Evolutionary conservation across 2,888 invertebrate species (phyloP).

Genomic region (Helobdella robusta): DNA sequence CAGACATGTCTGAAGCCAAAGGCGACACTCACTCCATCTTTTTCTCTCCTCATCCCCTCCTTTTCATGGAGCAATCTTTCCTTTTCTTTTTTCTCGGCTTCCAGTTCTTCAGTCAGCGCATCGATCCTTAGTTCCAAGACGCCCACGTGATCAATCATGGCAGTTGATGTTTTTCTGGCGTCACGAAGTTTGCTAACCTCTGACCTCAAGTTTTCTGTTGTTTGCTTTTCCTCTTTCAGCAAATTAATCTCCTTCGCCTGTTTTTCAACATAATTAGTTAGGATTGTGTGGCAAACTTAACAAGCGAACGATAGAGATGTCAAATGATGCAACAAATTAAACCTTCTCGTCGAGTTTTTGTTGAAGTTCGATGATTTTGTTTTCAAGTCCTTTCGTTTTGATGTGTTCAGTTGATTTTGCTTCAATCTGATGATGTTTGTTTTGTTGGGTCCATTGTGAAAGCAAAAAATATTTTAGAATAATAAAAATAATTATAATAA

Average conservation of each 20-base stretch:
- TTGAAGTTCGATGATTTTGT: slow-evolving; percentile 92
- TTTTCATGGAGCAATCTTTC: slow-evolving; percentile 51
- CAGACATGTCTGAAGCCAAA: too few relatives aligned
- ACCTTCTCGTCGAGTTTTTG: slow-evolving; percentile 74
- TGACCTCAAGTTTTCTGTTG: slow-evolving; percentile 38
- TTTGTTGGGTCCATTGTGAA: too few relatives aligned
- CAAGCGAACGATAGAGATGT: not conserved
- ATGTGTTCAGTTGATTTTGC: slow-evolving; percentile 89
- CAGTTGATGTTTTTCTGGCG: slow-evolving; percentile 40
- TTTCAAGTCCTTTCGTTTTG: slow-evolving; percentile 87
- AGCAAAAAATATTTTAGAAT: not conserved
- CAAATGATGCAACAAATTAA: slow-evolving; percentile 29
- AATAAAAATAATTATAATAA: not conserved
- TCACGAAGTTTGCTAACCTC: slow-evolving; percentile 56
- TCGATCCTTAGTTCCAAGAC: slow-evolving; percentile 63
- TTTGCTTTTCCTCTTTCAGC: slow-evolving; percentile 51
- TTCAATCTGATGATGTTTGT: slow-evolving; percentile 70
- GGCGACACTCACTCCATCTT: slow-evolving; percentile 40
- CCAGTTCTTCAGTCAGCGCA: slow-evolving; percentile 46
- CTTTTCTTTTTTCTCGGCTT: slow-evolving; percentile 41
- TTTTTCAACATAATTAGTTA: not conserved
- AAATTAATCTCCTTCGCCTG: slow-evolving; percentile 56
- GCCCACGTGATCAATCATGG: slow-evolving; percentile 41
- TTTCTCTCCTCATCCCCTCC: slow-evolving; percentile 50
- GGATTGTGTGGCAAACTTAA: not conserved